phyloP scores from a whole-genome alignment of 1,140 invertebrate species.

The Campoletis sonorensis region DNA sequence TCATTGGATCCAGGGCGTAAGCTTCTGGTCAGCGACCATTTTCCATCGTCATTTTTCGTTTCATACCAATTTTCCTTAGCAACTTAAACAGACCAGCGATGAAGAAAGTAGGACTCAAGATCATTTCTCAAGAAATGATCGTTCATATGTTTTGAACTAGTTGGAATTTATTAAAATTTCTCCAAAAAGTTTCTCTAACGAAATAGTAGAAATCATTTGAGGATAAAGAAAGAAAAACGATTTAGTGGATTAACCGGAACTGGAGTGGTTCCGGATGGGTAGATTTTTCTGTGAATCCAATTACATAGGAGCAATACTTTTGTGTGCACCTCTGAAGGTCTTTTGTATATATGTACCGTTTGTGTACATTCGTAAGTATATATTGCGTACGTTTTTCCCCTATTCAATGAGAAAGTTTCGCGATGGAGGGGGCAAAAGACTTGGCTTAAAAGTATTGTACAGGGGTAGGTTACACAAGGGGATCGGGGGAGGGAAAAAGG shows the following conservation, averaged over 20 bases:
- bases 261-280: background rate
- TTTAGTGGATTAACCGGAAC: background rate
- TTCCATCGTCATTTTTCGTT: no score
- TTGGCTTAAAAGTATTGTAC: slow-evolving; percentile 27
- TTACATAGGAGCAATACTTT: slow-evolving; percentile 71
- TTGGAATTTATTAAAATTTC: background rate
- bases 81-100: no score
- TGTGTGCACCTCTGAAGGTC: slow-evolving; percentile 33
- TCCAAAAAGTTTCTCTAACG: background rate
- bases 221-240: background rate
- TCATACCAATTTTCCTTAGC: no score
- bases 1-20: no score
- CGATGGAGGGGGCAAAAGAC: background rate
- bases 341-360: background rate
- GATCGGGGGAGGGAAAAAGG: background rate
- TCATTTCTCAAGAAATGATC: no score
- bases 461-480: slow-evolving; percentile 3
- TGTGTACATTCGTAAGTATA: slow-evolving; percentile 23
- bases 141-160: no score
- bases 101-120: no score
- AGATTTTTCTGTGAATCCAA: slow-evolving; percentile 67
- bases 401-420: background rate
- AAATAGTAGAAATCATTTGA: background rate
- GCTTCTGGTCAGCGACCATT: no score
- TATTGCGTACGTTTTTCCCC: background rate